Conservation (phyloP, 2,797 vertebrate genomes). For the Meda fulgida region DNA sequence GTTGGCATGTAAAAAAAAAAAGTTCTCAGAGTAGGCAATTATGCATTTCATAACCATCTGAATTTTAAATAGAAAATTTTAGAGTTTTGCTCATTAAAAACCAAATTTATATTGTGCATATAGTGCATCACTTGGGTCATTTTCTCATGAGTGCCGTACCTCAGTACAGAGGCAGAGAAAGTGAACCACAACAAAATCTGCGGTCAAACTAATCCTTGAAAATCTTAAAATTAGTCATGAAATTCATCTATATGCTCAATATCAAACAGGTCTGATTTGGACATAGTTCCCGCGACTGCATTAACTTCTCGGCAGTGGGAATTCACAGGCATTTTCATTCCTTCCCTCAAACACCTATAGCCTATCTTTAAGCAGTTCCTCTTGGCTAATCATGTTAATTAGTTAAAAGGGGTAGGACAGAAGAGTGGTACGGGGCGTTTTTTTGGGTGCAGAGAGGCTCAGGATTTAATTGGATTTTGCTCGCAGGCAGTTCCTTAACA, state of each 20-base stretch:
- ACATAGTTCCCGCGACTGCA: conserved; percentile 9
- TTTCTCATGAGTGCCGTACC: background rate
- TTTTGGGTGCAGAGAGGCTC: conserved; percentile 56
- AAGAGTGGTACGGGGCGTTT: conserved; percentile 50
- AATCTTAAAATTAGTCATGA: background rate
- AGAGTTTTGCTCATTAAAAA: conserved; percentile 5
- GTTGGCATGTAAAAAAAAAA: conserved; percentile 28
- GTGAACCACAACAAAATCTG: background rate
- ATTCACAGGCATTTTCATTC: conserved; percentile 37
- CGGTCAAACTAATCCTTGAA: background rate
- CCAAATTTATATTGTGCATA: background rate
- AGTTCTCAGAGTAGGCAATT: conserved; percentile 11
- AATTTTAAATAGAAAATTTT: background rate
- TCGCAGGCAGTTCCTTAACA: conserved; percentile 62
- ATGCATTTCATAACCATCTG: conserved; percentile 9
- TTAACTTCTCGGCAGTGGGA: conserved; percentile 28
- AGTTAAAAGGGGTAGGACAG: conserved; percentile 56
- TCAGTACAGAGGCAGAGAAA: conserved; percentile 7
- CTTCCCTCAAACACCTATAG: conserved; percentile 46
- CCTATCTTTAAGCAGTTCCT: conserved; percentile 58
- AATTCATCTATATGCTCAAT: conserved; percentile 7
- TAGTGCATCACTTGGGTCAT: background rate
- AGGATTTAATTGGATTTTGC: conserved; percentile 60
- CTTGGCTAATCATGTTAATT: conserved; percentile 64
- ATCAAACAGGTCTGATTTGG: conserved; percentile 2